Conservation (phyloP, 2,888 invertebrate species). For the Boloria selene region DNA sequence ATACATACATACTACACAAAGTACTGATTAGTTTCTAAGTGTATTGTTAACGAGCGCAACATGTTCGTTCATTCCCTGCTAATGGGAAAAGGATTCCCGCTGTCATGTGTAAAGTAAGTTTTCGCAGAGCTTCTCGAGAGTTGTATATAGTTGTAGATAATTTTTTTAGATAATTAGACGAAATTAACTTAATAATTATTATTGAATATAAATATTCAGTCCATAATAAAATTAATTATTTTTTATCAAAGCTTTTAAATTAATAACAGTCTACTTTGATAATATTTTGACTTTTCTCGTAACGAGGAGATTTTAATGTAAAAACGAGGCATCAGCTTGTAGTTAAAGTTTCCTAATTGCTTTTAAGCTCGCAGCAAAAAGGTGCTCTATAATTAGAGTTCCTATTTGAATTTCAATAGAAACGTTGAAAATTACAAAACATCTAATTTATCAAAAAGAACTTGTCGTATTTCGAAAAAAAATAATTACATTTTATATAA, state of each 20-base stretch:
- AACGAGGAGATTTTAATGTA: conserved; percentile 6
- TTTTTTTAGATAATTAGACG: too few species aligned
- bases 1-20: not conserved
- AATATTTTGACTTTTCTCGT: not conserved
- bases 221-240: too few species aligned
- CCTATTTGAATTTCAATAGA: conserved; percentile 2
- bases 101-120: conserved; percentile 15
- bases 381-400: conserved; percentile 7
- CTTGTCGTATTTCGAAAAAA: too few species aligned
- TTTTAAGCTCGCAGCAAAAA: conserved; percentile 5
- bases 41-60: conserved; percentile 16
- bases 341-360: conserved; percentile 20
- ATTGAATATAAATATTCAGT: too few species aligned
- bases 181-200: too few species aligned
- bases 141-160: not conserved
- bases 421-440: not conserved
- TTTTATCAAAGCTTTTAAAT: not conserved
- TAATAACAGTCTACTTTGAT: too few species aligned
- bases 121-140: not conserved
- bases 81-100: conserved; percentile 18
- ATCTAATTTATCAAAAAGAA: not conserved
- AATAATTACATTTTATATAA: too few species aligned
- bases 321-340: conserved; percentile 6
- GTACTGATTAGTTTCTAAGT: conserved; percentile 14
- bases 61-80: conserved; percentile 6